Evolutionary conservation across 2,113 vertebrate genomes (phyloP), one percentile per base, ranked within the genome.

Genomic region (Chionis minor): DNA sequence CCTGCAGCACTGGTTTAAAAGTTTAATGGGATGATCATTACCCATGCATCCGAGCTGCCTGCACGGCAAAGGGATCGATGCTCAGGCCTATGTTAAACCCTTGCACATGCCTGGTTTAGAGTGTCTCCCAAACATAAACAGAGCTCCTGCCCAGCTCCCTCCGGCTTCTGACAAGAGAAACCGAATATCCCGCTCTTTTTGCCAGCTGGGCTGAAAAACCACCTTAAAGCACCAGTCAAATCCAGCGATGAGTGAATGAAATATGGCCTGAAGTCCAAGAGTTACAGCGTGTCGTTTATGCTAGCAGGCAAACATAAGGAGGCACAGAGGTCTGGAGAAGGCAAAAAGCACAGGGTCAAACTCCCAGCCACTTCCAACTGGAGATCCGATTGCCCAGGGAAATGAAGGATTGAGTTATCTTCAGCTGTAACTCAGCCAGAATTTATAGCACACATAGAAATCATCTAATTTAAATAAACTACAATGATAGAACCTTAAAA

Each of bases 1-100:
- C 95, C 81, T 62, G 82, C 89, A 93, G 91, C 78, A 61, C 77
- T 90, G 70, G 54, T 96, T 88, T 96, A 95, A 96, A 96, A 96
- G 92, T 96, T 97, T 97, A 97, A 97, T 96, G 66, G 83, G 52
- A 61, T 80, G 73, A 95, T 96, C 55, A 1, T 92, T 95, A 96
- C 75, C 81, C 51, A 5, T 4, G 71, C 70, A 85, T 77, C 23
- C 3, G 88, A 96, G 91, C 81, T 74, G 77, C 30, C 78, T 44
- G 58, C 66, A 35, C 1, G 3, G 86, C 33, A 73, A 63, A 20
- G 35, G 1, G 17, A 84, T 61, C 61, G 5, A 94, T 56, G 86
- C n/a, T 30, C 32, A 49, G 49, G 44, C 65, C 69, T 69, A 10
- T 9, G 21, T 27, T 61, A 71, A 75, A 44, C 32, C 74, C 45